phyloP scores from a whole-genome alignment of 2,888 invertebrate genomes.

The Trypoxylon attenuatum region DNA sequence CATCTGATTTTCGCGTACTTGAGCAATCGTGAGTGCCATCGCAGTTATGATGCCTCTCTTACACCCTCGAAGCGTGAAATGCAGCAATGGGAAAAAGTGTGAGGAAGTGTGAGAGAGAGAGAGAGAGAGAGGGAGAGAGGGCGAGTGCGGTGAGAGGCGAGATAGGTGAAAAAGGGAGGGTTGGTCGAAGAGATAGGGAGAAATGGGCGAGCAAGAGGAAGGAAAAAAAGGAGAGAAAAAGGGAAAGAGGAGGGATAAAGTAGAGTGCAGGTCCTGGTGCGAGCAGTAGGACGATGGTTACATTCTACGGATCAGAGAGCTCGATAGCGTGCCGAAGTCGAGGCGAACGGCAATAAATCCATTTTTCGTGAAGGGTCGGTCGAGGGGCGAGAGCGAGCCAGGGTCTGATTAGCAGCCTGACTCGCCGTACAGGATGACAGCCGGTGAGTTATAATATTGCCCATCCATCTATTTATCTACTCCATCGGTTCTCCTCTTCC shows the following conservation, averaged over 20 bases:
- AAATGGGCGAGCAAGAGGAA: slow-evolving; percentile 6
- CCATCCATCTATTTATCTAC: slow-evolving; percentile 75
- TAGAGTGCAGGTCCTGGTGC: slow-evolving; percentile 53
- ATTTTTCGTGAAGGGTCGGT: slow-evolving; percentile 74
- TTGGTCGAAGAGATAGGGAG: slow-evolving; percentile 3
- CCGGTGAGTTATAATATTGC: slow-evolving; percentile 75
- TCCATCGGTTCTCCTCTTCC: slow-evolving; percentile 65
- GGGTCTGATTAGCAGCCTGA: slow-evolving; percentile 75
- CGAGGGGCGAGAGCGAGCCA: slow-evolving; percentile 66
- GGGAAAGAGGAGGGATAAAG: slow-evolving; percentile 14
- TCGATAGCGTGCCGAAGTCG: slow-evolving; percentile 75
- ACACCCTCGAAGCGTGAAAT: too few species aligned
- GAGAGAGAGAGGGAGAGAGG: not conserved
- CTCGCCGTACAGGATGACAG: slow-evolving; percentile 75
- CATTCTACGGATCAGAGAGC: slow-evolving; percentile 74
- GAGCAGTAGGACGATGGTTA: slow-evolving; percentile 67
- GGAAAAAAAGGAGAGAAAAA: slow-evolving; percentile 9
- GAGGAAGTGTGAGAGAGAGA: not conserved
- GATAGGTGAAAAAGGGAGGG: slow-evolving; percentile 3
- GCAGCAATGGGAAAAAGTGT: not conserved
- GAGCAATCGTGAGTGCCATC: too few species aligned
- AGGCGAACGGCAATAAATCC: slow-evolving; percentile 75
- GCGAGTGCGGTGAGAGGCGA: not conserved
- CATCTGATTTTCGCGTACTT: too few species aligned
- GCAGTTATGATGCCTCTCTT: too few species aligned